Conservation (phyloP, 2,113 vertebrate species). For the Platanista minor region DNA sequence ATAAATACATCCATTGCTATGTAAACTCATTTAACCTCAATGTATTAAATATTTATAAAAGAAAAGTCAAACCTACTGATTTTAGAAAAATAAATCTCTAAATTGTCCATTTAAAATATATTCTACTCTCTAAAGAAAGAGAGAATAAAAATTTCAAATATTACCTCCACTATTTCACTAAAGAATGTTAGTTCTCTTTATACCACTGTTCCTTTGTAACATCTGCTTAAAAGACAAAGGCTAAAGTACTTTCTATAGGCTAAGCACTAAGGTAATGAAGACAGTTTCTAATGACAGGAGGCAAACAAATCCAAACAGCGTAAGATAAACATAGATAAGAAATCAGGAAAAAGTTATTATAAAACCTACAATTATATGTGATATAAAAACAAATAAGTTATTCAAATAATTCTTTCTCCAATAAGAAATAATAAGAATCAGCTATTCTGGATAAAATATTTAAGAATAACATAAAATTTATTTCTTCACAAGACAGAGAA, state of each 20-base stretch:
- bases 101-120: conserved; percentile 11
- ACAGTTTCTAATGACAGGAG: not conserved
- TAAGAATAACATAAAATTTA: not conserved
- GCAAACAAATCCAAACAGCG: not conserved
- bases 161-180: not conserved
- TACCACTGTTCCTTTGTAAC: not conserved
- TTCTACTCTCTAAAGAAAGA: not conserved
- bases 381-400: not conserved
- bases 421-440: not conserved
- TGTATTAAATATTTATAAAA: conserved; percentile 1
- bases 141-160: not conserved
- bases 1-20: conserved; percentile 47
- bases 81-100: not conserved
- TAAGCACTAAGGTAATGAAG: not conserved
- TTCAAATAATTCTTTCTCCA: not conserved
- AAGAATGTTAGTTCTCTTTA: not conserved
- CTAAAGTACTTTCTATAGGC: not conserved
- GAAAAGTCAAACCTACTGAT: not conserved
- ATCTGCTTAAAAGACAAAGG: conserved; percentile 4
- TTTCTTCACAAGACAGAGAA: not conserved
- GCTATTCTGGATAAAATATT: not conserved
- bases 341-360: not conserved
- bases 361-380: not conserved
- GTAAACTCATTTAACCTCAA: conserved; percentile 54
- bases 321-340: not conserved